phyloP scores from a whole-genome alignment of 1,140 invertebrate species.

The Diabrotica virgifera region DNA sequence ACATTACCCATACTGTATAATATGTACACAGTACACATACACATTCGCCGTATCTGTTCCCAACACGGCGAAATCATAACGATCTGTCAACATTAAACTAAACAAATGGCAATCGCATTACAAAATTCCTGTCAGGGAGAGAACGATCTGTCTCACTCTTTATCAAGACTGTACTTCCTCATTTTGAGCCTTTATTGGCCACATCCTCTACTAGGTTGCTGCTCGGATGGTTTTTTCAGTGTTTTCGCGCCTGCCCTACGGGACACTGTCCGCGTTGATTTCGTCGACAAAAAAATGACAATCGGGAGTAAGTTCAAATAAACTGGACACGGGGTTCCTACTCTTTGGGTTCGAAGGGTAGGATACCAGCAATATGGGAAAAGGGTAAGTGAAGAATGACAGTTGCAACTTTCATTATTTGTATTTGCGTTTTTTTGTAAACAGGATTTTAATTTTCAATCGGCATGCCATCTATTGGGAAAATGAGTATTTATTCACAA shows the following conservation, averaged over 20 bases:
- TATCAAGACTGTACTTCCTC: conserved; percentile 6
- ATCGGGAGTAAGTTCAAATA: conserved; percentile 6
- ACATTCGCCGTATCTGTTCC: not conserved
- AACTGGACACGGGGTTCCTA: not conserved
- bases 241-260: conserved; percentile 6
- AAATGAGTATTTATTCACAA: no score
- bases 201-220: conserved; percentile 9
- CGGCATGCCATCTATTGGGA: no score
- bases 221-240: conserved; percentile 10
- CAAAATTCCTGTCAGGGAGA: conserved; percentile 11
- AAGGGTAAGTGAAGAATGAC: not conserved
- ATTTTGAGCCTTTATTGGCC: conserved; percentile 6
- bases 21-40: not conserved
- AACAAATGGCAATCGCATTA: conserved; percentile 14
- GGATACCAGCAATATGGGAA: conserved; percentile 4
- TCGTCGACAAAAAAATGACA: conserved; percentile 10
- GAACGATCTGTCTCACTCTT: conserved; percentile 5
- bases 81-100: conserved; percentile 14
- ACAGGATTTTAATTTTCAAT: no score
- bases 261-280: not conserved
- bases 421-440: no score
- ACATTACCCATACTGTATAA: not conserved
- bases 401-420: no score
- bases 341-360: not conserved
- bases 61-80: not conserved